phyloP scores from a whole-genome alignment of 2,113 vertebrate species.

The Otis tarda region DNA sequence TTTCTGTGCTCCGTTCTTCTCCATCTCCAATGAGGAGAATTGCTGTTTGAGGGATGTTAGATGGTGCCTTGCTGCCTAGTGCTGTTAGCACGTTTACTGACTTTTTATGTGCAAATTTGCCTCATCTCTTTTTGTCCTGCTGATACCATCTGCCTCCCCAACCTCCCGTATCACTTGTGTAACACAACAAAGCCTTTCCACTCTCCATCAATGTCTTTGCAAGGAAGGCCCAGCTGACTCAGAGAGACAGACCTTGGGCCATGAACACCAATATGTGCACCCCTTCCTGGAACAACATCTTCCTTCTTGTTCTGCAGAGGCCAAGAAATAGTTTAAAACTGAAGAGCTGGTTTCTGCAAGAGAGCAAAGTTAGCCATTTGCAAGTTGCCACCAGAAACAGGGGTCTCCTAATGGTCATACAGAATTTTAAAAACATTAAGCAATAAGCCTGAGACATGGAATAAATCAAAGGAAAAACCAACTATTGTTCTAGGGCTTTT shows the following conservation, averaged over 20 bases:
- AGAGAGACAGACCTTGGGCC: neutral
- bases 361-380: neutral
- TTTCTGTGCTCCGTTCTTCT: neutral
- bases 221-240: neutral
- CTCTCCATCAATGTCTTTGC: neutral
- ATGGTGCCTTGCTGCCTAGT: neutral
- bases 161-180: neutral
- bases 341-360: neutral
- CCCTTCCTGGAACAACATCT: neutral
- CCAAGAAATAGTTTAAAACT: neutral
- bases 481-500: slow-evolving; percentile 17
- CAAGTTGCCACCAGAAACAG: neutral
- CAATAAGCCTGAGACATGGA: neutral
- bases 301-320: neutral
- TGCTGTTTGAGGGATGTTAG: neutral
- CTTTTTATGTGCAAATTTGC: neutral
- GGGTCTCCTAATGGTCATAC: neutral
- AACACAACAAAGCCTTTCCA: neutral
- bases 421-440: neutral
- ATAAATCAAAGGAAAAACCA: slow-evolving; percentile 23
- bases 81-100: neutral
- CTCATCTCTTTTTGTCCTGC: neutral
- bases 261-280: neutral
- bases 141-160: neutral
- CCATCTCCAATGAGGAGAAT: neutral